Evolutionary conservation across 2,888 invertebrate genomes (phyloP), one percentile per base, ranked within the genome.

Genomic region (Agriotes lineatus): DNA sequence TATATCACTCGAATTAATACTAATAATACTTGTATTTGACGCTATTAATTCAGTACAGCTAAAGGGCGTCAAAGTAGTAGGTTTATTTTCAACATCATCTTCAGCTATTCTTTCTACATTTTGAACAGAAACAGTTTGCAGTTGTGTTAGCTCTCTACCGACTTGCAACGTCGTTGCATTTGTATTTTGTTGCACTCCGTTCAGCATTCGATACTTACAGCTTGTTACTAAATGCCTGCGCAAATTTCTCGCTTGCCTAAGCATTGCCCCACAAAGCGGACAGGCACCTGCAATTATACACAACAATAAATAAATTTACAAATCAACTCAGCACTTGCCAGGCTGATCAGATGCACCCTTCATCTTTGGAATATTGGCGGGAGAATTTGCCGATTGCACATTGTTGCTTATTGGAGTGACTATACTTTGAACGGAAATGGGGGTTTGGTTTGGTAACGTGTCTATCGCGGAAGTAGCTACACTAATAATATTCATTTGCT

Each of bases 291-390:
- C 7, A 71, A 42, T 22, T 18, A 54, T 20, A 16, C 9, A 16
- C 7, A 12, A n/a, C n/a, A n/a, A n/a, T n/a, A n/a, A n/a, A n/a
- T n/a, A n/a, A n/a, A n/a, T n/a, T n/a, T n/a, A n/a, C n/a, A n/a
- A n/a, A n/a, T 39, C 4, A 39, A 63, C 20, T 35, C 42, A 25
- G 4, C 25, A 25, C 9, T 45, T 50, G 69, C 72, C 88, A 33
- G 89, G 89, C 81, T 88, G 88, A 78, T 89, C 89, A 9, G 89
- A 89, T 73, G 88, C 88, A 18, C 88, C 88, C 63, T 88, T 85
- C 58, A 86, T 84, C 74, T 88, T 86, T 22, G 86, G 20, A 14
- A 14, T 10, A 10, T n/a, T 12, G 0, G 20, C 30, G 14, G 16
- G 7, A 16, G 50, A 10, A 12, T 19, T 1, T 9, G 14, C 14